Base-by-base conservation (phyloP, 2,888 invertebrate species). In the Epiblema foenella region DNA sequence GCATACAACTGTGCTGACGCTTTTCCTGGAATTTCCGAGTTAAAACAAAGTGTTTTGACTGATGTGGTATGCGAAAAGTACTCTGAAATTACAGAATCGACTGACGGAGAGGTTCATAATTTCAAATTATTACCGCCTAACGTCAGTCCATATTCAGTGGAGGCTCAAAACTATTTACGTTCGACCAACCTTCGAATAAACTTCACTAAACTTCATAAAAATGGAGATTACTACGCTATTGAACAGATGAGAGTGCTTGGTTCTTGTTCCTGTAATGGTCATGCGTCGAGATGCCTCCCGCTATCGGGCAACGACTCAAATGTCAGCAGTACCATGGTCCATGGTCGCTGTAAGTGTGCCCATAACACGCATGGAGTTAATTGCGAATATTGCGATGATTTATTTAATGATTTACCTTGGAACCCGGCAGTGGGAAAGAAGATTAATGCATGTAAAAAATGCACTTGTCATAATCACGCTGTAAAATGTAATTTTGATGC, bases 251-350 rank as follows among this genome's bases (percentile, higher is more conserved):
- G 98, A 24, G 98, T 99, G 8, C 95, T 99, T 79, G 99, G 99
- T 2, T 99, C 99, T 4, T 99, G 99, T 89, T 99, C 99, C 1
- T 99, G 99, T 89, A 99, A 99, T 87, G 99, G 99, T 0, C 99
- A 99, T 87, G 99, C 99, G n/a, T 97, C 97, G 57, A 95, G 96
- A 63, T 98, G 98, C 87, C 90, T 98, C 74, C 98, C 97, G 5
- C 89, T 97, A 81, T 96, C 96, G 17, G 96, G 96, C 67, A 96
- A 96, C 11, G 94, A 95, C 66, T 94, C 96, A 49, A 96, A 95
- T 77, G 95, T 33, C 8, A 42, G 11, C 3, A 42, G 95, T 52
- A 97, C 97, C 83, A 98, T 98, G 99, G 99, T 99, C 0, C 98
- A 99, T 86, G 99, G 99, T 8, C 95, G 97, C 63, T 99, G 99